Evolutionary conservation across 2,888 invertebrate genomes (phyloP).

Genomic region (Heliconius cydno): DNA sequence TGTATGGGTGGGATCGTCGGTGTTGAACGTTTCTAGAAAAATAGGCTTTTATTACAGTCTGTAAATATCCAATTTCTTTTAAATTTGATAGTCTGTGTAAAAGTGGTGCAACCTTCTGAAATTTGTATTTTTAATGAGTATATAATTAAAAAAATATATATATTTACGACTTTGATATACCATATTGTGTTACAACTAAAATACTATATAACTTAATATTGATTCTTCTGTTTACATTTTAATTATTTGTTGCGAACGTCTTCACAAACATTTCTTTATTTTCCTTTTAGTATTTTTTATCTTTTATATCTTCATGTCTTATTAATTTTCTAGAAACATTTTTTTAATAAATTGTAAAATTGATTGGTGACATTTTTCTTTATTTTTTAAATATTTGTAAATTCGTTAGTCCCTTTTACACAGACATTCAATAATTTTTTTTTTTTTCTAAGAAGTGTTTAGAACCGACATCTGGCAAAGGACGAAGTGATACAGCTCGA

Average conservation of each 20-base stretch:
- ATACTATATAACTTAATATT: background rate
- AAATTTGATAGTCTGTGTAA: background rate
- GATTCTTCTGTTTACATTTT: background rate
- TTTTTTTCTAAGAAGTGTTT: conserved; percentile 3
- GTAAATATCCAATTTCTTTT: background rate
- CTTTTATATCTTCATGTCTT: background rate
- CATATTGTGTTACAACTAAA: too few species aligned
- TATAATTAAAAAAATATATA: too few species aligned
- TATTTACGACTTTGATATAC: too few species aligned
- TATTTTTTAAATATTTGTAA: background rate
- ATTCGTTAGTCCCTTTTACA: background rate
- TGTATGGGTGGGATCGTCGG: background rate
- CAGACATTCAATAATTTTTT: background rate
- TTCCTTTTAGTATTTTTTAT: background rate
- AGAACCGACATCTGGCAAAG: background rate
- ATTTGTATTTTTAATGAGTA: too few species aligned
- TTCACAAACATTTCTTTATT: background rate
- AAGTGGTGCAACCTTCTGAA: background rate
- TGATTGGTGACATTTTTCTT: background rate
- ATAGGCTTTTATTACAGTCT: background rate
- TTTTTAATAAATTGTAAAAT: background rate
- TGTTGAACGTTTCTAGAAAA: background rate
- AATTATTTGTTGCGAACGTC: background rate
- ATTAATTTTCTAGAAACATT: too few species aligned
- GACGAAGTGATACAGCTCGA: background rate